These are phyloP conservation scores for Bombus ignitus DNA, from an alignment of 1,140 invertebrate genomes.

Conservation along the genomic window DNA sequence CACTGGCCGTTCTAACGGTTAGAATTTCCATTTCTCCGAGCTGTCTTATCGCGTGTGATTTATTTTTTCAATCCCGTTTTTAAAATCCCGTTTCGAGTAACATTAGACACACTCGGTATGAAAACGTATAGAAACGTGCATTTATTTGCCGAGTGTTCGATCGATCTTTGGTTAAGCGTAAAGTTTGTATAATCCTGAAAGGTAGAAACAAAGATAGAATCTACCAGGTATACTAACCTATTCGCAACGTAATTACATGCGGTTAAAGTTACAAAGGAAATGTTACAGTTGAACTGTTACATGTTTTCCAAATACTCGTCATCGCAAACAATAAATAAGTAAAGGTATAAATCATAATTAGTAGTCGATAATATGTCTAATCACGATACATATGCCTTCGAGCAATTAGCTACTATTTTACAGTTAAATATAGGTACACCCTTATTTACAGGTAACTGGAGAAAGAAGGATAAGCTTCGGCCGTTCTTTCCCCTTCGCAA, in stretches of 20 bases:
- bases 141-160: no score
- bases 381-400: not conserved
- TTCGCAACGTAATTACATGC: not conserved
- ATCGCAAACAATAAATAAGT: not conserved
- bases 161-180: no score
- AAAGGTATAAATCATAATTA: not conserved
- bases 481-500: not conserved
- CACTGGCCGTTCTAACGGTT: no score
- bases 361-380: no score
- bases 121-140: no score
- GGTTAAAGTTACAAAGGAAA: not conserved
- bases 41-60: not conserved
- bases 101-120: no score
- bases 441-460: constrained; percentile 22
- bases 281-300: accelerated
- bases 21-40: no score
- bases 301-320: not conserved
- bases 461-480: not conserved
- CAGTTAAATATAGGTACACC: constrained; percentile 31
- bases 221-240: no score
- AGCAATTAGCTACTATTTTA: not conserved
- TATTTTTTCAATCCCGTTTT: no score
- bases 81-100: no score
- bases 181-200: no score
- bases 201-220: no score